Evolutionary conservation across 2,113 vertebrate species (phyloP), one percentile per base, ranked within the genome.

Genomic region (Okapia johnstoni): DNA sequence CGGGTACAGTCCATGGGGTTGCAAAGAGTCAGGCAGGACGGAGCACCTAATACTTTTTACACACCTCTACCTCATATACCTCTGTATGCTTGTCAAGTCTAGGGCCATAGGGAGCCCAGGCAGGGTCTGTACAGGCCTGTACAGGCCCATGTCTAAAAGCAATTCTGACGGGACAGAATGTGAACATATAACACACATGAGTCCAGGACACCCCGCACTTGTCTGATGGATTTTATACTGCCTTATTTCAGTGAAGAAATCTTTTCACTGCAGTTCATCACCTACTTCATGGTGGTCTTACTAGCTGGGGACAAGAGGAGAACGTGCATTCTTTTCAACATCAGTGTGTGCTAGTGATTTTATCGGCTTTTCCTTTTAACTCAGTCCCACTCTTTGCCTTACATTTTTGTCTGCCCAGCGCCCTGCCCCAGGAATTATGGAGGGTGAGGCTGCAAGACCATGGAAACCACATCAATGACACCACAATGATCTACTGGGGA

Each of bases 331-430:
- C 66, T 70, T 70, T 70, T 96, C 86, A 48, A 70, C n/a, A 84
- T 84, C 46, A 57, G 14, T 43, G 28, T 95, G 30, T 81, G 52
- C 73, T 92, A 21, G 46, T 55, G n/a, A 84, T 54, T 96, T 88
- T 81, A 95, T 11, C 84, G 84, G 7, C 26, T 90, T 93, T 98
- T 85, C 54, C 43, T 87, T 21, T 81, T 57, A 85, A 95, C 15
- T 93, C 40, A 66, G 50, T 36, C 33, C 28, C 33, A 73, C 23
- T 96, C 80, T 70, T 48, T 85, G 61, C 17, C 36, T 96, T 79
- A 48, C 16, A 21, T n/a, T 66, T 96, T 90, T 97, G 57, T 55
- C 19, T 14, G 26, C 23, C 63, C 52, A 77, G n/a, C 3, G 36
- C 13, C 17, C 33, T 57, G 28, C 76, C 46, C 70, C 48, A 61